Base-by-base conservation (phyloP, 2,113 vertebrate genomes). In the Anoplopoma fimbria region DNA sequence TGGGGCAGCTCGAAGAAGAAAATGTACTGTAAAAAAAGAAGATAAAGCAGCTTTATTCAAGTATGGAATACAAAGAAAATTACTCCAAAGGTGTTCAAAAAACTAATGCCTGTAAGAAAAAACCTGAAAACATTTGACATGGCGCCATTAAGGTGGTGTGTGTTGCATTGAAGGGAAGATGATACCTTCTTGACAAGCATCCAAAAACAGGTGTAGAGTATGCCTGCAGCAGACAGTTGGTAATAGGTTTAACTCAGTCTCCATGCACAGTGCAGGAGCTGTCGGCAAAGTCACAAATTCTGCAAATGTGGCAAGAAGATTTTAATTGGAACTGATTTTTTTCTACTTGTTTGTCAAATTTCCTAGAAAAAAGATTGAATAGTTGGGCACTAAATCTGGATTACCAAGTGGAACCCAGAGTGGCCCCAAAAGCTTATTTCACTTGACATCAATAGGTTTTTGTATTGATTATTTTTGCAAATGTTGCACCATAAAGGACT, bases 191-290 rank as follows among this genome's bases (percentile, higher is more conserved):
- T 83, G 85, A 82, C 73, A 42, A 74, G 75, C 58, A 68, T 67
- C 75, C 34, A 64, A 64, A 55, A 75, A 47, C 83, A 88, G 73
- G 77, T 70, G 80, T 77, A 74, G 77, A 71, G 70, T 60, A 2
- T 55, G 60, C 42, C 42, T 73, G 80, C 15, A 71, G 74, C 78
- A 78, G 61, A 79, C 77, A 47, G 49, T 38, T 38, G 70, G 29
- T 73, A n/a, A 72, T 29, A 58, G 64, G 31, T 70, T 61, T 61
- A 53, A 63, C 53, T 71, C 36, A 33, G 60, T 33, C 57, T 70
- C 3, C 34, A 34, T n/a, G 33, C 57, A 40, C 55, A 31, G 45
- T 78, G 68, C 38, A 69, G 38, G 12, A 7, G 9, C 62, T 13
- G 25, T 0, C 36, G 34, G 34, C 14, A 57, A n/a, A 45, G 21